These are phyloP conservation scores for Channallabes apus DNA, from an alignment of 2,797 vertebrate species.

Conservation along the genomic window DNA sequence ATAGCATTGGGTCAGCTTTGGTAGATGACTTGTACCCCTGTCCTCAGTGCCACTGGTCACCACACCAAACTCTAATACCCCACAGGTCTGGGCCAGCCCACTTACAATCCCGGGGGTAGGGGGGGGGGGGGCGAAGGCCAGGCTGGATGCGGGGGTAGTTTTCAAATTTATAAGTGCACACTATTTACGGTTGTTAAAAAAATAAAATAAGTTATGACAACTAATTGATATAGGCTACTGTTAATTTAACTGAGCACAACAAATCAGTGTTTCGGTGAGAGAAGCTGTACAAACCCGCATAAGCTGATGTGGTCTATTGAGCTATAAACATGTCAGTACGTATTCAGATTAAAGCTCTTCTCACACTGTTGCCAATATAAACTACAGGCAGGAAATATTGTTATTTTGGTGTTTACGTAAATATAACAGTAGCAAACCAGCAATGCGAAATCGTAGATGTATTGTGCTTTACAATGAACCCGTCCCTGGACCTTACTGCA, in stretches of 20 bases:
- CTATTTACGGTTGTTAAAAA: too few species aligned
- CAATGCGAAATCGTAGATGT: neutral
- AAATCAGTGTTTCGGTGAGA: neutral
- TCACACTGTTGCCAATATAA: conserved; percentile 1
- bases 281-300: neutral
- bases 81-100: conserved; percentile 85
- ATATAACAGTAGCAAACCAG: neutral
- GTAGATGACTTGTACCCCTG: conserved; percentile 69
- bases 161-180: neutral
- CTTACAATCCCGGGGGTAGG: conserved; percentile 74
- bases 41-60: conserved; percentile 79
- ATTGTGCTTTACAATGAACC: neutral
- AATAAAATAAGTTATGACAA: too few species aligned
- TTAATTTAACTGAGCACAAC: neutral
- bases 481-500: neutral
- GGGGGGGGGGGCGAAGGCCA: conserved; percentile 39
- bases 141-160: too few species aligned
- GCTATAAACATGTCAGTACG: conserved; percentile 10
- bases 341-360: neutral
- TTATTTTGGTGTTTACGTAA: neutral
- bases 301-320: neutral
- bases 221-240: too few species aligned
- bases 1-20: conserved; percentile 80
- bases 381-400: neutral
- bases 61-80: conserved; percentile 70